Evolutionary conservation across 2,888 invertebrate species (phyloP), one percentile per base, ranked within the genome.

Genomic region (Shargacucullia verbasci): DNA sequence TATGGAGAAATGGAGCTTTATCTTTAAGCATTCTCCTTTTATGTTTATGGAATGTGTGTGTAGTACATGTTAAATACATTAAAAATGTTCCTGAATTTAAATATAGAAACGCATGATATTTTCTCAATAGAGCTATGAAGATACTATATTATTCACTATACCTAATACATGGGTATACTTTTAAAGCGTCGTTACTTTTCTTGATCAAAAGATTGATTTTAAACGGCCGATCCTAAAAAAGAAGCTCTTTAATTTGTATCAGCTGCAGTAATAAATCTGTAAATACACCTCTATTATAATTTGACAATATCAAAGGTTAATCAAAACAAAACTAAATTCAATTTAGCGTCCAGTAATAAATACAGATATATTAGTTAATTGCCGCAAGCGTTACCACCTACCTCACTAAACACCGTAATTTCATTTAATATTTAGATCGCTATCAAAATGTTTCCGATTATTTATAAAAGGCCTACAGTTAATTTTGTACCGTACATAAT

Each of bases 371-470:
- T 74, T 68, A 70, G 56, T 67, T 66, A 46, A 70, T 70, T 27
- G 78, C 81, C 76, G 61, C 53, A 13, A 76, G 80, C 74, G 53
- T 64, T 66, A 71, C 72, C 68, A 63, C 59, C 67, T 74, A 68
- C 56, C 54, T 53, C 12, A 67, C 70, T 71, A 77, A 78, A 77
- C 57, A 75, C 76, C 46, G 60, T 78, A 74, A 81, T 83, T 79
- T 75, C 31, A 81, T 76, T 78, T 53, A 81, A 82, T 81, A 75
- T 72, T 73, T 58, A 62, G 71, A 78, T 78, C 52, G 46, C 52
- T 80, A 80, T 82, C 78, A 61, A 63, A 31, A 55, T 46, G 40
- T 43, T 65, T 55, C 55, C 41, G 14, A 63, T 59, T 54, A 46
- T 50, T 64, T 52, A 59, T 61, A 55, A 64, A 71, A 69, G 61